A percentile compares a stretch with the other conserved stretches of the same genome.
These are phyloP conservation scores for Ia io DNA, from an alignment of 2,113 vertebrate genomes.

Conservation along the genomic window DNA sequence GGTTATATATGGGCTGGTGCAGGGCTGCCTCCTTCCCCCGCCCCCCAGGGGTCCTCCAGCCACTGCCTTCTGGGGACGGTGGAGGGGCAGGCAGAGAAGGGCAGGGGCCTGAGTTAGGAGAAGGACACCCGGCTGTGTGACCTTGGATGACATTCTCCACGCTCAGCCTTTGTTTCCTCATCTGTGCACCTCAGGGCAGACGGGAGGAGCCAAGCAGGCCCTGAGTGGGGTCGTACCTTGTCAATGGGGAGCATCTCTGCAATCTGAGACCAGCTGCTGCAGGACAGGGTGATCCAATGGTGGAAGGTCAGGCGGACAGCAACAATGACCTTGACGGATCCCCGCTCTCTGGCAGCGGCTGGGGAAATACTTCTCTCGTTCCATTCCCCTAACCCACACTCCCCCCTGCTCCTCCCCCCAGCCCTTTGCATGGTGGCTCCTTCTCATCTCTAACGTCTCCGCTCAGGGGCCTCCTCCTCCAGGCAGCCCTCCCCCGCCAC, in stretches of 20 bases:
- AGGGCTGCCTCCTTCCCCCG: neutral
- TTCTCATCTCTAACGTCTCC: neutral
- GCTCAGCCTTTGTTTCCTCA: neutral
- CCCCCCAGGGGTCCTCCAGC: neutral
- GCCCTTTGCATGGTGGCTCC: neutral
- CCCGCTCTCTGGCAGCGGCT: neutral
- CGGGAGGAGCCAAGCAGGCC: neutral
- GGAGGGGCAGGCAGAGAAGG: neutral
- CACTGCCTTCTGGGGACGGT: neutral
- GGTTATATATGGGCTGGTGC: slow-evolving; percentile 69
- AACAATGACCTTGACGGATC: neutral
- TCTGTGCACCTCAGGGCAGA: neutral
- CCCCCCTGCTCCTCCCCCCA: neutral
- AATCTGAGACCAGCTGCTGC: neutral
- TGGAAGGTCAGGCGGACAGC: neutral
- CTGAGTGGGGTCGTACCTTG: neutral
- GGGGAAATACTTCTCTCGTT: neutral
- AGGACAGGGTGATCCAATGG: rapidly evolving
- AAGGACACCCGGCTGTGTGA: neutral
- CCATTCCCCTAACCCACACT: rapidly evolving
- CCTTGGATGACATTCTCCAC: slow-evolving; percentile 19
- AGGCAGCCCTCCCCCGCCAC: neutral
- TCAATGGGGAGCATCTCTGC: neutral
- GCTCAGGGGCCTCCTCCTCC: neutral
- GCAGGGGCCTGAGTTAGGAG: too few species aligned